These are phyloP conservation scores for Callitettix versicolor DNA, from an alignment of 1,140 invertebrate species.

Conservation along the genomic window DNA sequence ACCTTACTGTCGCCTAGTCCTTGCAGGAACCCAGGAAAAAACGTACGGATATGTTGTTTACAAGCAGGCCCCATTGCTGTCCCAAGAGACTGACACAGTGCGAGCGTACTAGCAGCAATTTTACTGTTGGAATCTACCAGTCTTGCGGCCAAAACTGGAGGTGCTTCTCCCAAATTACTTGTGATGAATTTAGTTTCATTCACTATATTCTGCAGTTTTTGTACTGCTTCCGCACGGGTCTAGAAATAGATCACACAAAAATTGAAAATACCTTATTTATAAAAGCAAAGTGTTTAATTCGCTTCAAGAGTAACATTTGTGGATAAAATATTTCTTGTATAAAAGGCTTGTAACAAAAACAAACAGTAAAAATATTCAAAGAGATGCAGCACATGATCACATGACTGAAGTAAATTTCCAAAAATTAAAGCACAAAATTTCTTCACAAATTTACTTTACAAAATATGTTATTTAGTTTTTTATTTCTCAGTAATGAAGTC, in stretches of 20 bases:
- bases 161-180: slow-evolving; percentile 69
- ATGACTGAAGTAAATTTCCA: too few species aligned
- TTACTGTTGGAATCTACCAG: slow-evolving; percentile 85
- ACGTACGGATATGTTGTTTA: slow-evolving; percentile 63
- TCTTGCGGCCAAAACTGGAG: slow-evolving; percentile 59
- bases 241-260: too few species aligned
- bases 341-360: too few species aligned
- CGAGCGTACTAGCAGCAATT: slow-evolving; percentile 69
- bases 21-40: slow-evolving; percentile 77
- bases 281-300: too few species aligned
- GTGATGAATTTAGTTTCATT: slow-evolving; percentile 69
- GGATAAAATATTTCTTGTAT: too few species aligned
- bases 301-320: too few species aligned
- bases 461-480: too few species aligned
- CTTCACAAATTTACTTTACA: too few species aligned
- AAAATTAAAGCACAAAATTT: too few species aligned
- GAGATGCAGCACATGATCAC: too few species aligned
- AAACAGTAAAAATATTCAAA: neutral
- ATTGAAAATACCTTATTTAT: too few species aligned
- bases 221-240: slow-evolving; percentile 71
- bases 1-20: slow-evolving; percentile 61
- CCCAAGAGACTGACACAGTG: slow-evolving; percentile 68
- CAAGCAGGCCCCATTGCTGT: slow-evolving; percentile 65
- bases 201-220: slow-evolving; percentile 65
- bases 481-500: too few species aligned